Base-by-base conservation (phyloP, 2,888 invertebrate genomes). In the Frankliniella intonsa region DNA sequence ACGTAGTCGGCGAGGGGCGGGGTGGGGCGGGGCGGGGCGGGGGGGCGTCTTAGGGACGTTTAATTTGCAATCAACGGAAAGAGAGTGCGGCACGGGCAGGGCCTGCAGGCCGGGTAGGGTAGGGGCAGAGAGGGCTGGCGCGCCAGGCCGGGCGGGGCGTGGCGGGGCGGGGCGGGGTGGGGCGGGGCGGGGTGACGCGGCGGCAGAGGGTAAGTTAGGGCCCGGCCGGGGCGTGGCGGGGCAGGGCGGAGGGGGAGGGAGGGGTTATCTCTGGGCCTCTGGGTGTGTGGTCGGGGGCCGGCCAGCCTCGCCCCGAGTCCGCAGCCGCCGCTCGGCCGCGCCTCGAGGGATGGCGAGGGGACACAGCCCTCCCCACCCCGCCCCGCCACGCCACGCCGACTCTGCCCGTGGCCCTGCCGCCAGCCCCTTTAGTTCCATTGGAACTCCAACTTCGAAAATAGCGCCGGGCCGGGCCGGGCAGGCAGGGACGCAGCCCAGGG, bases 41-140 rank as follows among this genome's bases (percentile, higher is more conserved):
- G 17, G 17, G 17, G 55, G 55, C 55, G 55, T 55, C 55, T 55
- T 55, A 55, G 25, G 69, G 69, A 76, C 69, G 69, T 76, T 76
- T 76, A 76, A 76, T 76, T 76, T 22, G 69, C 69, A 76, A 76
- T 76, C 69, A 76, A 76, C 69, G 69, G 25, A 55, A 55, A 55
- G 22, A 76, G 69, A 76, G 69, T 22, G 25, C n/a, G 69, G 69
- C 11, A 19, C n/a, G 69, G 25, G 22, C 8, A 9, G 69, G 38
- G 62, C 19, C 11, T 17, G 69, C 2, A 25, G 10, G 69, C 22
- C 22, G 10, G 69, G 25, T 19, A 17, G 14, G 62, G 62, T 17
- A 62, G 62, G 62, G 14, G 62, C 19, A 62, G 69, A 0, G 55
- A 19, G 55, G 17, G 55, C 17, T 55, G 55, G 55, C 55, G 55